phyloP scores from a whole-genome alignment of 2,113 vertebrate genomes.

The Dasyprocta punctata region DNA sequence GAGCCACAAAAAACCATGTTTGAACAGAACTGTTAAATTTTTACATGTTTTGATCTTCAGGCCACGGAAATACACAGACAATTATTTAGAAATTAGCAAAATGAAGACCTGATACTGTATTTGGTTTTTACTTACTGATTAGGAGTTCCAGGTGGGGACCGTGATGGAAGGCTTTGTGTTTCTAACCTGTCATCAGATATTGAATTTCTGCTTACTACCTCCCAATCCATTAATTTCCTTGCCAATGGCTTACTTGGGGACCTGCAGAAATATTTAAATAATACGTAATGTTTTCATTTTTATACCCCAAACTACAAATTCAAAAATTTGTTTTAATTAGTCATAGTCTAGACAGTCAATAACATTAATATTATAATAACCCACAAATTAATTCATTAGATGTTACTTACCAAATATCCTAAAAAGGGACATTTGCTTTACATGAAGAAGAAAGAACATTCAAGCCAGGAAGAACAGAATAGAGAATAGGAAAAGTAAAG shows the following conservation, averaged over 20 bases:
- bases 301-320: slow-evolving; percentile 16
- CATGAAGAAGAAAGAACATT: slow-evolving; percentile 15
- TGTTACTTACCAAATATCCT: slow-evolving; percentile 26
- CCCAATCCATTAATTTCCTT: slow-evolving; percentile 97
- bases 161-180: slow-evolving; percentile 98
- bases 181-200: slow-evolving; percentile 96
- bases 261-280: slow-evolving; percentile 84
- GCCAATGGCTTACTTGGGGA: slow-evolving; percentile 97
- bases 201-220: slow-evolving; percentile 96
- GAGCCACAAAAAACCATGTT: not conserved
- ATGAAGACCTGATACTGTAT: not conserved
- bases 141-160: slow-evolving; percentile 97
- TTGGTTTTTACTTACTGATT: slow-evolving; percentile 92
- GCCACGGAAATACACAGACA: not conserved
- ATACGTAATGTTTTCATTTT: not conserved
- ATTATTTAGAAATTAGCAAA: slow-evolving; percentile 53
- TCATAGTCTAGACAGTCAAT: slow-evolving; percentile 1
- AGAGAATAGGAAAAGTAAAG: not conserved
- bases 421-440: slow-evolving; percentile 19
- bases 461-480: not conserved
- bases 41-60: not conserved
- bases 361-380: not conserved
- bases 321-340: slow-evolving; percentile 23
- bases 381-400: not conserved
- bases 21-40: not conserved